A percentile compares a stretch with the other conserved stretches of the same genome.
Evolutionary conservation across 2,797 vertebrate species (phyloP).

Genomic region (Salmo trutta): DNA sequence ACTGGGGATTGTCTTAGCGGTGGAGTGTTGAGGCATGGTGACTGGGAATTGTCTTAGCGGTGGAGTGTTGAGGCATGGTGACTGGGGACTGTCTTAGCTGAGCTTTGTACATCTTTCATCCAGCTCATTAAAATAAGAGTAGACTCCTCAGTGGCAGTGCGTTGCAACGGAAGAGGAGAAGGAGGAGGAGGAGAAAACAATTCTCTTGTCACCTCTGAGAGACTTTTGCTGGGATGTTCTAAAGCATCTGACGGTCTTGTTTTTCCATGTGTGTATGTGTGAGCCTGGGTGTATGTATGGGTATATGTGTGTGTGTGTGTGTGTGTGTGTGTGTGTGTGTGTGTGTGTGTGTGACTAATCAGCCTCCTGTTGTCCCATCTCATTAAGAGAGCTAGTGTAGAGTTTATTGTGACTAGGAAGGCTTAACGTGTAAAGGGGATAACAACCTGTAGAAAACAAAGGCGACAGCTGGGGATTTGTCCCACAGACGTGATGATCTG

Average conservation of each 20-base stretch:
- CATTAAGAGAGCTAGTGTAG: conserved; percentile 5
- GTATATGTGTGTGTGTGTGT: too few relatives aligned
- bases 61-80: too few relatives aligned
- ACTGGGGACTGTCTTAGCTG: too few relatives aligned
- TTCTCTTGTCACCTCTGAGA: background rate
- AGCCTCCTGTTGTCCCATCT: conserved; percentile 29
- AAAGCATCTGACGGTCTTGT: background rate
- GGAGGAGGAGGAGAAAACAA: background rate
- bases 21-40: too few relatives aligned
- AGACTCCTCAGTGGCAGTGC: background rate
- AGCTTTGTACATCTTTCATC: background rate
- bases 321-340: background rate
- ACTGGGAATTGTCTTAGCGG: too few relatives aligned
- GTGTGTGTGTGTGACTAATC: background rate
- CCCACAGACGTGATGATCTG: background rate
- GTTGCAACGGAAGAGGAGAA: background rate
- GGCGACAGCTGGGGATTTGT: background rate
- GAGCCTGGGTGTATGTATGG: too few relatives aligned
- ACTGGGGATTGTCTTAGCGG: too few relatives aligned
- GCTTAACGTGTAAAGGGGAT: background rate
- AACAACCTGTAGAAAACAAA: background rate
- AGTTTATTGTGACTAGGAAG: background rate
- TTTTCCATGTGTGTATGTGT: background rate
- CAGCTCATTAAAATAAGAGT: conserved; percentile 35
- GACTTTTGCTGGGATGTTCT: background rate